phyloP scores from a whole-genome alignment of 2,888 invertebrate species.

The Nomada ferruginata region DNA sequence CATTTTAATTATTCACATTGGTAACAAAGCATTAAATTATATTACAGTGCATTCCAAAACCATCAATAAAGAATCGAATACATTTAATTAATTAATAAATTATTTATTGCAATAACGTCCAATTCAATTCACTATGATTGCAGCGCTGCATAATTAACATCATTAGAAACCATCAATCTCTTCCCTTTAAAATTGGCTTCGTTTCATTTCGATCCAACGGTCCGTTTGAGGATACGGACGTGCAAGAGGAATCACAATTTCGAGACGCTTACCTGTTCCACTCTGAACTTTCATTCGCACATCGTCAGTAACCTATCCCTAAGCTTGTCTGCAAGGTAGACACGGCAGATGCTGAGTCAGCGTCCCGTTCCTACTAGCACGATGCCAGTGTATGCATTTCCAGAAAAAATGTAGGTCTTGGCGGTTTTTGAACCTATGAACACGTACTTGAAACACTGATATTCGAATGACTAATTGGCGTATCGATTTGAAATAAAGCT shows the following conservation, averaged over 20 bases:
- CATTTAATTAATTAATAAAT: too few species aligned
- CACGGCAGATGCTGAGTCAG: constrained; percentile 23
- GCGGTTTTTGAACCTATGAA: background rate
- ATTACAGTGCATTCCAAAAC: too few species aligned
- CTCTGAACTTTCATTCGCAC: constrained; percentile 1
- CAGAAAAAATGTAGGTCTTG: background rate
- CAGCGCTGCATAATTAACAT: background rate
- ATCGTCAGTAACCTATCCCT: background rate
- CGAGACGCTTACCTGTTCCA: background rate
- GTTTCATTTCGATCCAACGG: background rate
- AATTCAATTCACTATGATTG: background rate
- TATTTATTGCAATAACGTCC: background rate
- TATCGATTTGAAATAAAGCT: background rate
- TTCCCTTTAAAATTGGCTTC: background rate
- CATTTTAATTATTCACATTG: too few species aligned
- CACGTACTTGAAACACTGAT: background rate
- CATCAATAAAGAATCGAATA: too few species aligned
- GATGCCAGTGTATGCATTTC: background rate
- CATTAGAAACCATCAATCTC: too few species aligned
- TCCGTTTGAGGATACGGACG: background rate
- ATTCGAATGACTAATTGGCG: background rate
- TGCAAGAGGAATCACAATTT: background rate
- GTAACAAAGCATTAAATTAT: too few species aligned
- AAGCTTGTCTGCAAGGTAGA: background rate
- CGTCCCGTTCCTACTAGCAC: constrained; percentile 7